Evolutionary conservation across 1,140 invertebrate genomes (phyloP), one percentile per base, ranked within the genome.

Genomic region (Tetramorium parvispinum): DNA sequence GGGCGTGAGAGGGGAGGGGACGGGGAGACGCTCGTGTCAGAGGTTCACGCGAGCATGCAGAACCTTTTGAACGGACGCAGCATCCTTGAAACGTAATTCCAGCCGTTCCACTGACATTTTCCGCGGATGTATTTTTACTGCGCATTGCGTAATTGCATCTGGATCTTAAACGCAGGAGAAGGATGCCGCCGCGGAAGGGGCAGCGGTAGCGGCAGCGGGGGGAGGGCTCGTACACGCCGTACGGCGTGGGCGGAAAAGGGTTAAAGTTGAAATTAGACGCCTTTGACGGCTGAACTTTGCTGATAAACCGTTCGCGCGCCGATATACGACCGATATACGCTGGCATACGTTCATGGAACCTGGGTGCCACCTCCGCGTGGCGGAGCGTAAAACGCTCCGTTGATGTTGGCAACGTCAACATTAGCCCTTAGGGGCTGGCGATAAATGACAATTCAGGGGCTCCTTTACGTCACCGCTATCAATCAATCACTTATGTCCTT

Each of bases 91-190:
- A 87, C 61, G 10, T 59, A 46, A 75, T 71, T 87, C 59, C 57
- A 59, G 27, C 46, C 87, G 79, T 87, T 90, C 79, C 70, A 85
- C 85, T 88, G 85, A 91, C 90, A 91, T 91, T 91, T 91, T 85
- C 85, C 87, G 55, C 63, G 43, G 57, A 63, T 65, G 65, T 91
- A 91, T 91, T 88, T 91, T 91, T 59, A 61, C 77, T 68, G 63
- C 21, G 18, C 16, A 46, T 91, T 88, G 53, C 68, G 70, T 87
- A 90, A 87, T 82, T 71, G 46, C 27, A 71, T 77, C 51, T 61
- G 57, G 68, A 57, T 77, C 32, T 86, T 88, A 75, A 32, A 32
- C 32, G 37, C 73, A 37, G 21, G 18, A 73, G 40, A 57, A 37
- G 51, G 63, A 55, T 55, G 63, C 16, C 21, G 24, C 7, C 5